Conservation (phyloP, 2,797 vertebrate genomes). For the Siniperca scherzeri region DNA sequence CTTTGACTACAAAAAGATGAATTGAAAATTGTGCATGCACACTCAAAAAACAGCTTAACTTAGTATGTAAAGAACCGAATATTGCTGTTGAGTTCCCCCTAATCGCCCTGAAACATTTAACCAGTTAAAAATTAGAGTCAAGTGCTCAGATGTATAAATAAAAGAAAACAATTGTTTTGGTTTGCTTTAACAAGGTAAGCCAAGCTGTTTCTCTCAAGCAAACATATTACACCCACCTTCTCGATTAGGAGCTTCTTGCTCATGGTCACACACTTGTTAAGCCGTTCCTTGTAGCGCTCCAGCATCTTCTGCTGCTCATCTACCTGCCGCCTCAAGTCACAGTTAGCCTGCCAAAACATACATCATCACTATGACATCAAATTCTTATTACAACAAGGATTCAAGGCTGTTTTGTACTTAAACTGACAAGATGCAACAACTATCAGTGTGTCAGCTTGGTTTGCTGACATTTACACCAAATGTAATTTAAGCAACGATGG, state of each 20-base stretch:
- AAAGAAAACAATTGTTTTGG: background rate
- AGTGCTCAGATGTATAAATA: background rate
- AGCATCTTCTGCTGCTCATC: conserved; percentile 99
- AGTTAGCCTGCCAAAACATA: conserved; percentile 90
- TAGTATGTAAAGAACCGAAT: background rate
- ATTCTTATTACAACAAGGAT: conserved; percentile 5
- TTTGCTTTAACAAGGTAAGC: background rate
- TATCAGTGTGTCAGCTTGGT: background rate
- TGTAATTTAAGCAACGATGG: conserved; percentile 25
- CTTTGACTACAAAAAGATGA: conserved; percentile 89
- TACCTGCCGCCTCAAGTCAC: conserved; percentile 96
- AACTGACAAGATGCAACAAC: background rate
- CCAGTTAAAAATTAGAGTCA: background rate
- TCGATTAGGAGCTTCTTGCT: conserved; percentile 99
- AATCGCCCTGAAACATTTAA: background rate
- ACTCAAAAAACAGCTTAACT: background rate
- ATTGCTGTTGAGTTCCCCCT: background rate
- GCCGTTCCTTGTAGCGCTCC: conserved; percentile 97
- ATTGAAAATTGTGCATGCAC: conserved; percentile 13
- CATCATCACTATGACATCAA: conserved; percentile 5
- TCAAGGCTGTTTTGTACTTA: background rate
- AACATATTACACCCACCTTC: conserved; percentile 86
- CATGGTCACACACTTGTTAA: conserved; percentile 99
- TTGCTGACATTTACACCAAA: conserved; percentile 40
- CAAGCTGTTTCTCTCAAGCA: background rate